Conservation (phyloP, 1,140 invertebrate species). For the Neocloeon triangulifer region DNA sequence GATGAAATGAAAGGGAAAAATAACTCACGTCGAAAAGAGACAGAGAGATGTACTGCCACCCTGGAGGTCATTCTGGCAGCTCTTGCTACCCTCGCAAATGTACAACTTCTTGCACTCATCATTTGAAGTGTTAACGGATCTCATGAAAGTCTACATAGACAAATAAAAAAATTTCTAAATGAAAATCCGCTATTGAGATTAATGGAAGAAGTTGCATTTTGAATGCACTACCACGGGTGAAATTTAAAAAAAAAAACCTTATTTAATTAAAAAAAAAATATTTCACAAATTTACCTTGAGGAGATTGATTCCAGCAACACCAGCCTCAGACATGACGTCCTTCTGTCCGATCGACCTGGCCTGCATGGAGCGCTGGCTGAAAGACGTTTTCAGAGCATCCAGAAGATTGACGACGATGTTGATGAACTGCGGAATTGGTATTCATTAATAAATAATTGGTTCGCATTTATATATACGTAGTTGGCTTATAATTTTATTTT, state of each 20-base stretch:
- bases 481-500: too few relatives aligned
- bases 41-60: conserved; percentile 70
- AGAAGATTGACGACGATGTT: conserved; percentile 73
- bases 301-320: conserved; percentile 62
- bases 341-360: conserved; percentile 61
- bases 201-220: too few relatives aligned
- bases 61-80: conserved; percentile 56
- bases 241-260: too few relatives aligned
- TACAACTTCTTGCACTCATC: conserved; percentile 57
- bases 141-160: conserved; percentile 64
- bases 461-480: too few relatives aligned
- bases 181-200: too few relatives aligned
- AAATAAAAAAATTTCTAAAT: too few relatives aligned
- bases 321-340: conserved; percentile 65
- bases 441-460: too few relatives aligned
- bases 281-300: too few relatives aligned
- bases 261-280: too few relatives aligned
- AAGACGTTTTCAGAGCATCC: conserved; percentile 73
- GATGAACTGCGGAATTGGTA: conserved; percentile 60
- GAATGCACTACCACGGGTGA: too few relatives aligned
- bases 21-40: conserved; percentile 71
- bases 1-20: not conserved
- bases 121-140: conserved; percentile 55
- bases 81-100: conserved; percentile 70
- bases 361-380: conserved; percentile 63